phyloP scores from a whole-genome alignment of 2,888 invertebrate species.

The Portevinia maculata region DNA sequence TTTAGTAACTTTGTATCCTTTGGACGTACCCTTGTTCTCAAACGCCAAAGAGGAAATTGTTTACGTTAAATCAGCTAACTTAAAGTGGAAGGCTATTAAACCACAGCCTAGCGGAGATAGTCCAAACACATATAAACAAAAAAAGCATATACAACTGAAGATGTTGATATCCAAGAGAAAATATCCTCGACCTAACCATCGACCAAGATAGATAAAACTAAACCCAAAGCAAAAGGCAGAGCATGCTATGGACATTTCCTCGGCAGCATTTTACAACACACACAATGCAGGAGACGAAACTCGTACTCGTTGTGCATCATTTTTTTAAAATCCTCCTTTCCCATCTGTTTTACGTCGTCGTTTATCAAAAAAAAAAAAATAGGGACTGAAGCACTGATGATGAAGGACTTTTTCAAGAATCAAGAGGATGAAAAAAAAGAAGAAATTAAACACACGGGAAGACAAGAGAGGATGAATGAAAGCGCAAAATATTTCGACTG shows the following conservation, averaged over 20 bases:
- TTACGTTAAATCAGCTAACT: constrained; percentile 49
- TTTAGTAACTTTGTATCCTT: not conserved
- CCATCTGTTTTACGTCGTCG: constrained; percentile 32
- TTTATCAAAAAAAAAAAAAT: constrained; percentile 49
- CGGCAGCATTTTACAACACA: constrained; percentile 46
- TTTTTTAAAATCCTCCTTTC: constrained; percentile 17
- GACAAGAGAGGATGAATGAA: not conserved
- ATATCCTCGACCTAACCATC: constrained; percentile 48
- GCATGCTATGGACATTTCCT: constrained; percentile 65
- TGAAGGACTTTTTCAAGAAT: constrained; percentile 59
- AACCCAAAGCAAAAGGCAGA: constrained; percentile 1
- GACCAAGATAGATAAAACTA: constrained; percentile 25
- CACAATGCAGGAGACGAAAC: constrained; percentile 4
- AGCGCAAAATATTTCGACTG: constrained; percentile 33
- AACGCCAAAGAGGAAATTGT: constrained; percentile 38
- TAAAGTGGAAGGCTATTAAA: constrained; percentile 29
- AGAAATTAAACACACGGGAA: not conserved
- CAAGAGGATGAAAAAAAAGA: not conserved
- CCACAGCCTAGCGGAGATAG: constrained; percentile 8
- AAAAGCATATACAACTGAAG: not conserved
- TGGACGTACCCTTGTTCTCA: not conserved
- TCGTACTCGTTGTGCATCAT: constrained; percentile 29
- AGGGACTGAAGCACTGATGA: constrained; percentile 34
- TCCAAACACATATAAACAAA: constrained; percentile 5
- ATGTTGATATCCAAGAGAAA: constrained; percentile 5